These are phyloP conservation scores for Scytalopus superciliaris DNA, from an alignment of 2,113 vertebrate species.

Conservation along the genomic window DNA sequence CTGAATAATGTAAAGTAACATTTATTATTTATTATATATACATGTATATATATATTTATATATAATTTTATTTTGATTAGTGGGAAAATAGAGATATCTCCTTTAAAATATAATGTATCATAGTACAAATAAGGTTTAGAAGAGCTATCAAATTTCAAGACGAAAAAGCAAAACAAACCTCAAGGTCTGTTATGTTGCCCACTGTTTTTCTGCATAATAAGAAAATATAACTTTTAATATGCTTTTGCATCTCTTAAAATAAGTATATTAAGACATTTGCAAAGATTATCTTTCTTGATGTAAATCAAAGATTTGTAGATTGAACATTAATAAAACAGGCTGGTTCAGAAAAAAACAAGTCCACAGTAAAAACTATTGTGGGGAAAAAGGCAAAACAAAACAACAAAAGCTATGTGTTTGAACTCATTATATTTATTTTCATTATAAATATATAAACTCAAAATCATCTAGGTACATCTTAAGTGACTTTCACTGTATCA, in stretches of 20 bases:
- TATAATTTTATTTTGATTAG: not conserved
- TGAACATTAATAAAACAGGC: not conserved
- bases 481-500: not conserved
- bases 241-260: not conserved
- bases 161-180: not conserved
- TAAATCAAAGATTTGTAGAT: not conserved
- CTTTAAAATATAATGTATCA: not conserved
- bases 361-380: fast-evolving
- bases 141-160: not conserved
- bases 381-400: not conserved
- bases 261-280: not conserved
- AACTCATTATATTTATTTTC: not conserved
- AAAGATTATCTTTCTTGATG: not conserved
- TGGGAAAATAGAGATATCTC: not conserved
- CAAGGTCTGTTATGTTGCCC: not conserved
- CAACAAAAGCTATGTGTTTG: not conserved
- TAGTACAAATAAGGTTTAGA: not conserved
- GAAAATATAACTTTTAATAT: not conserved
- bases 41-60: not conserved
- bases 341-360: not conserved
- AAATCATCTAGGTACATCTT: not conserved
- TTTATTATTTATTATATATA: not conserved
- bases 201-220: not conserved
- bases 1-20: not conserved
- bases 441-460: not conserved